phyloP scores from a whole-genome alignment of 2,113 vertebrate genomes.

The Takifugu bimaculatus region DNA sequence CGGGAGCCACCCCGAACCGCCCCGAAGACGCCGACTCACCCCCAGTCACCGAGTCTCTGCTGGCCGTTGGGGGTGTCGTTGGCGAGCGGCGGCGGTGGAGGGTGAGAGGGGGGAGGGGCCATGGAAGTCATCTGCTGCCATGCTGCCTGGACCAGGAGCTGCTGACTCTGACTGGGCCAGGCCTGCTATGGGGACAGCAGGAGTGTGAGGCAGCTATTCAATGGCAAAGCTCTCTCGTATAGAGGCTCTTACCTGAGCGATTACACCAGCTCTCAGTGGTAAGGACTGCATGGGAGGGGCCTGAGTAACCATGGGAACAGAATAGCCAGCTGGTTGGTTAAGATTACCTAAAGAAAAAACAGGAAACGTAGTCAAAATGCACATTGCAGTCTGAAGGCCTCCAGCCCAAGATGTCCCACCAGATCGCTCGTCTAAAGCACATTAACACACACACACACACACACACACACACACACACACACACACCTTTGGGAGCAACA shows the following conservation, averaged over 20 bases:
- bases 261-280: conserved; percentile 88
- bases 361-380: not conserved
- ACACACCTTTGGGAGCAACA: not conserved
- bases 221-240: not conserved
- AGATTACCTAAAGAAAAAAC: conserved; percentile 71
- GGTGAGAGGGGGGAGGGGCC: conserved; percentile 62
- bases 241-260: conserved; percentile 82
- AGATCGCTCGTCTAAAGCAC: no score
- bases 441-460: no score
- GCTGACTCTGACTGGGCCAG: conserved; percentile 87
- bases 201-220: not conserved
- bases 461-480: no score
- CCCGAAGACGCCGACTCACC: conserved; percentile 73
- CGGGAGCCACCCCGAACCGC: no score
- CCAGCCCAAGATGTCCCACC: no score
- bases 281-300: conserved; percentile 87
- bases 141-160: conserved; percentile 86
- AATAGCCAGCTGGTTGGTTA: conserved; percentile 84
- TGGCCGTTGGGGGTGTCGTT: conserved; percentile 82
- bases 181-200: conserved; percentile 67
- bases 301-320: conserved; percentile 90
- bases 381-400: not conserved
- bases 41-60: conserved; percentile 90
- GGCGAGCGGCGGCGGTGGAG: conserved; percentile 74
- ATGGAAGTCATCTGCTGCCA: conserved; percentile 88